Base-by-base conservation (phyloP, 1,140 invertebrate species). In the Neodiprion pinetum region DNA sequence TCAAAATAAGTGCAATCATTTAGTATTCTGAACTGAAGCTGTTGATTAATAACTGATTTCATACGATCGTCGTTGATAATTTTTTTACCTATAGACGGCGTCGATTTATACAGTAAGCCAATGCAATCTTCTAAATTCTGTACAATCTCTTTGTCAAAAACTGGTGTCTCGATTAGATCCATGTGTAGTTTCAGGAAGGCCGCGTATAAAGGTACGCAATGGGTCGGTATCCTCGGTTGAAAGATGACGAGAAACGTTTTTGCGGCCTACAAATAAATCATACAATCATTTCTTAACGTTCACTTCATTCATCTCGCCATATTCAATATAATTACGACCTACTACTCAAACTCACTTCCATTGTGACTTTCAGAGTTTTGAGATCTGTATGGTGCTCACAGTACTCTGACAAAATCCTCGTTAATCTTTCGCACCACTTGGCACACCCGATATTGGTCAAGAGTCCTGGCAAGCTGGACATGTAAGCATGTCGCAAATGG, bases 311-410 rank as follows among this genome's bases (percentile, higher is more conserved):
- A 40, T 40, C 5, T 70, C 67, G 49, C 48, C 28, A 47, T 70
- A 50, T 70, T 17, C 3, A 70, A 68, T 73, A 72, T 76, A 66
- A 72, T 71, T 72, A 65, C 40, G 17, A 23, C 3, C 48, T 7
- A 14, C 10, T 12, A 69, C 47, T 14, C 21, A 69, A 71, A 67
- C 17, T 61, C 80, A 87, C 86, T 80, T 87, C 80, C 49, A 88
- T 76, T 47, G 83, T 84, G 17, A 80, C 82, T 75, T 84, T 84
- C 9, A 86, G 74, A 0, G 81, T 87, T 75, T 80, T 83, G 9
- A 86, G 74, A 78, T 88, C 82, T 7, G 80, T 86, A 65, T 86
- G 81, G 80, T 86, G 80, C 78, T 85, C 81, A 65, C 85, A 89
- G 73, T 88, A 89, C 40, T 85, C 84, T 8, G 80, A 77, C 8